Percentiles rank a stretch among this genome's conserved stretches.
Conservation (phyloP, 2,888 invertebrate genomes). For the Tipula unca region DNA sequence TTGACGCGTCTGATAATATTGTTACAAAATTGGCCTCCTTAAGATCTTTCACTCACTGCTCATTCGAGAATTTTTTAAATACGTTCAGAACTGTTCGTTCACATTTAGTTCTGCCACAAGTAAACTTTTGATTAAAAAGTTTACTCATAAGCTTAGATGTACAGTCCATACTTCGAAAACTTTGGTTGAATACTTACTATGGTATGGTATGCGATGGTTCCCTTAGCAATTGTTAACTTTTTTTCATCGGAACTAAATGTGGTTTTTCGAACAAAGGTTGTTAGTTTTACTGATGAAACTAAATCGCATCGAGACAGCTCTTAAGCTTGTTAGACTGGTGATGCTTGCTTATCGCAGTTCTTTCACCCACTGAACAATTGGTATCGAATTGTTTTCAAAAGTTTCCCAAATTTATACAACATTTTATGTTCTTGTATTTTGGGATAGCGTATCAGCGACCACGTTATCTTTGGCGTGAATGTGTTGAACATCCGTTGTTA, state of each 20-base stretch:
- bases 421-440: too few species aligned
- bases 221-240: conserved; percentile 17
- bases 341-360: too few species aligned
- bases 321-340: background rate
- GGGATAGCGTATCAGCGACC: too few species aligned
- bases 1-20: conserved; percentile 25
- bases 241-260: background rate
- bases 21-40: conserved; percentile 20
- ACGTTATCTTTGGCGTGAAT: too few species aligned
- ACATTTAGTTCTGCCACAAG: conserved; percentile 19
- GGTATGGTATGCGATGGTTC: conserved; percentile 22
- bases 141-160: conserved; percentile 22
- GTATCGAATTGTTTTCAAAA: too few species aligned
- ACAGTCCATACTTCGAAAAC: conserved; percentile 24
- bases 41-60: background rate
- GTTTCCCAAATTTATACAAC: too few species aligned
- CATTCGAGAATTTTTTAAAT: background rate
- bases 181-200: conserved; percentile 22
- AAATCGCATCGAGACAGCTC: background rate
- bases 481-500: too few species aligned
- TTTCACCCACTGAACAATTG: too few species aligned
- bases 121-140: conserved; percentile 22
- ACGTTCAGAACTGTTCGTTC: background rate
- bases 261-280: too few species aligned
- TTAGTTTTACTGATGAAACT: conserved; percentile 14